Evolutionary conservation across 2,888 invertebrate genomes (phyloP).

Genomic region (Odontothrips loti): DNA sequence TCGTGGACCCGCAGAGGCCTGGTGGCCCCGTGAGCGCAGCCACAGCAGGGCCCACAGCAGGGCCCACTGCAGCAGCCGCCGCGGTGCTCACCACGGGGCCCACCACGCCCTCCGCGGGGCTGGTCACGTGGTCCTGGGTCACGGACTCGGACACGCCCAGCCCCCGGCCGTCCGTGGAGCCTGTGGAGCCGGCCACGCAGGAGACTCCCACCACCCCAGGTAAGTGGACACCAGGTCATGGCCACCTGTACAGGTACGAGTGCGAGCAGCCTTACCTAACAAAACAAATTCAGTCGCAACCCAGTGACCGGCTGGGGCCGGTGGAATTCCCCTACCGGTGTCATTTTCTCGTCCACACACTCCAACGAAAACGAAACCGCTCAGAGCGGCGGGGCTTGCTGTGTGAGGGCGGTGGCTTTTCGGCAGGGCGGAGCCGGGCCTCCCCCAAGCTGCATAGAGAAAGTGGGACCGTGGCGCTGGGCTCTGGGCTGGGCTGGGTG

Average conservation of each 20-base stretch:
- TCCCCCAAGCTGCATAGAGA: not conserved
- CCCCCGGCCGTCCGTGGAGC: constrained; percentile 39
- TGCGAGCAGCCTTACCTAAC: not conserved
- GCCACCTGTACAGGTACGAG: too few relatives aligned
- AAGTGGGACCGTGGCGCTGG: not conserved
- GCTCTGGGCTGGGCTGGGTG: not conserved
- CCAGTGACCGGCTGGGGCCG: too few relatives aligned
- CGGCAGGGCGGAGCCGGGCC: too few relatives aligned
- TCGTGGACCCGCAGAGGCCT: constrained; percentile 32
- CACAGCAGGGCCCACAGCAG: constrained; percentile 33
- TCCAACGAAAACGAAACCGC: not conserved
- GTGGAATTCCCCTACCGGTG: too few relatives aligned
- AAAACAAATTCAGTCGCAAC: too few relatives aligned
- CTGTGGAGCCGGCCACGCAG: constrained; percentile 3
- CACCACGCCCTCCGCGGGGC: constrained; percentile 45
- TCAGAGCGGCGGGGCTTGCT: too few relatives aligned
- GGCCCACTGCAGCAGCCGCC: too few relatives aligned
- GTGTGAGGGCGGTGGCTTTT: too few relatives aligned
- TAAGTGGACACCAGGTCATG: not conserved
- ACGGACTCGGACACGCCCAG: constrained; percentile 46
- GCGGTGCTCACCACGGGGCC: constrained; percentile 28
- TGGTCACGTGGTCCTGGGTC: constrained; percentile 55
- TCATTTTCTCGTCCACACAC: too few relatives aligned
- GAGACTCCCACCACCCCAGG: not conserved
- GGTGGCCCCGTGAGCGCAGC: constrained; percentile 43